A percentile compares a stretch with the other conserved stretches of the same genome.
Conservation (phyloP, 2,113 vertebrate genomes). For the Protobothrops mucrosquamatus region DNA sequence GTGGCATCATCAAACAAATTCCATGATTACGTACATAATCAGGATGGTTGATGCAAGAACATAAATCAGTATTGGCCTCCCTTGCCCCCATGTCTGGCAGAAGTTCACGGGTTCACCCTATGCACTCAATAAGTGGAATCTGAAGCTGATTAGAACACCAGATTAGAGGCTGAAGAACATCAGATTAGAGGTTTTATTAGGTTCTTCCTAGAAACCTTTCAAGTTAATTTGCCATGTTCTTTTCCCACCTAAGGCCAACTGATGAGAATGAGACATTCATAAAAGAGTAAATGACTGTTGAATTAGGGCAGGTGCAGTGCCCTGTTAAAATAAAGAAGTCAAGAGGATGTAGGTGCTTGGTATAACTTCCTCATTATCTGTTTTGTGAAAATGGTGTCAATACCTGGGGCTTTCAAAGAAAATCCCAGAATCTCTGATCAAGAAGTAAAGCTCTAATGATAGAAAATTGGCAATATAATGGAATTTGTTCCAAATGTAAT, state of each 20-base stretch:
- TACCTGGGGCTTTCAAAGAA: background rate
- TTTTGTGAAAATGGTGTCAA: background rate
- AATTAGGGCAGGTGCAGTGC: background rate
- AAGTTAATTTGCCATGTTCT: background rate
- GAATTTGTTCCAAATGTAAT: background rate
- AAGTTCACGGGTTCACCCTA: background rate
- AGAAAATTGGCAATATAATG: background rate
- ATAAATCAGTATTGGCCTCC: background rate
- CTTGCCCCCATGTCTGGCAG: background rate
- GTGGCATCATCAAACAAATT: background rate
- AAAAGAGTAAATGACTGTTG: background rate
- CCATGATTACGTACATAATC: background rate
- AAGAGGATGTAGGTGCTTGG: background rate
- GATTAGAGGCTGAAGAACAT: background rate
- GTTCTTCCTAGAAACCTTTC: background rate
- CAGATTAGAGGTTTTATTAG: background rate
- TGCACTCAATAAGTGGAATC: background rate
- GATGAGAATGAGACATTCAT: background rate
- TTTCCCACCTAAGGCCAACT: background rate
- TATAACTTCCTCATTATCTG: background rate
- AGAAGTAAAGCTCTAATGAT: background rate
- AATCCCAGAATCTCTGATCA: background rate
- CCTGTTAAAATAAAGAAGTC: background rate
- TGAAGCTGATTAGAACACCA: background rate
- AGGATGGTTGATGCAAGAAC: background rate